Conservation (phyloP, 2,888 invertebrate genomes). For the Galerucella nymphaeae region DNA sequence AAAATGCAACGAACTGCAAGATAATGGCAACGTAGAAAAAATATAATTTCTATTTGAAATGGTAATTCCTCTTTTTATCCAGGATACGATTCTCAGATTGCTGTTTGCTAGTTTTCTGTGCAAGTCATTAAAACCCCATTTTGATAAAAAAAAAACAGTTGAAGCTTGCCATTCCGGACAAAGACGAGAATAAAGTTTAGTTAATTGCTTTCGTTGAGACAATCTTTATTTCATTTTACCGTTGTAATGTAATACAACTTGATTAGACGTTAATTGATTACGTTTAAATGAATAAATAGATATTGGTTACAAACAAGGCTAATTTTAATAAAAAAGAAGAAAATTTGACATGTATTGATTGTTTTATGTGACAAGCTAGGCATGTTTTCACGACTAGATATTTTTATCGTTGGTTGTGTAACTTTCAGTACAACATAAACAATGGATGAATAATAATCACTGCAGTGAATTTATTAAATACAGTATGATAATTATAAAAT, state of each 20-base stretch:
- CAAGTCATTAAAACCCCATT: slow-evolving; percentile 15
- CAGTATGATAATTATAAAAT: too few species aligned
- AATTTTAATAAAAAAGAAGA: too few species aligned
- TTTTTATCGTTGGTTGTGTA: too few species aligned
- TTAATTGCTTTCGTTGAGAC: slow-evolving; percentile 4
- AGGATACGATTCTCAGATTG: neutral
- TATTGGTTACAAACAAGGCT: neutral
- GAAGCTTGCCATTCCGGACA: neutral
- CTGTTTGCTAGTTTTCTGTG: slow-evolving; percentile 7
- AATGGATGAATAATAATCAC: too few species aligned
- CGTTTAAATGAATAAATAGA: neutral
- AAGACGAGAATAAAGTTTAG: neutral
- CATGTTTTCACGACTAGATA: too few species aligned
- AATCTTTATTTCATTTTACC: slow-evolving; percentile 5
- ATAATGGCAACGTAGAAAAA: slow-evolving; percentile 1
- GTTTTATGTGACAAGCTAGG: too few species aligned
- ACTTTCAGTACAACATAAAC: too few species aligned
- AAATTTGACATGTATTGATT: too few species aligned
- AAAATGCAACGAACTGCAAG: neutral
- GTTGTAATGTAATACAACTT: slow-evolving; percentile 1
- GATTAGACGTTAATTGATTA: neutral
- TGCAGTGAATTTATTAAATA: too few species aligned
- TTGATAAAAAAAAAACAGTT: slow-evolving; percentile 7
- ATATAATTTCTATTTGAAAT: slow-evolving; percentile 8
- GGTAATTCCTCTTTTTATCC: neutral